Evolutionary conservation across 92 coral and sea anemone species (phyloP), one percentile per base, ranked within the genome.

Genomic region (Scolanthus callimorphus): DNA sequence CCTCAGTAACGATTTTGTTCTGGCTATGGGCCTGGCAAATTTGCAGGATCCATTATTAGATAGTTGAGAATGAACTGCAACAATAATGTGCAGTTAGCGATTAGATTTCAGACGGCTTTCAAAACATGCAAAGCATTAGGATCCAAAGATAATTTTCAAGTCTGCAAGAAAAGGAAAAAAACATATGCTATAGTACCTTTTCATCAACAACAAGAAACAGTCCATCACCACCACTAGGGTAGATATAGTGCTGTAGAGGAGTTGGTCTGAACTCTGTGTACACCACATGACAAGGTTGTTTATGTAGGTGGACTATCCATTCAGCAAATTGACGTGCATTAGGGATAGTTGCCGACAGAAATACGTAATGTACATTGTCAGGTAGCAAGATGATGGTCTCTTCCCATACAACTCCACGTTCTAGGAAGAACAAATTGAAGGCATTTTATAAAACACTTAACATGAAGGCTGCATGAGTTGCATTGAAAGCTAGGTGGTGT

Each of bases 341-440:
- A 3, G 98, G 98, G 43, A 92, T 92, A 17, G 98, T 92, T 11
- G 98, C 98, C 12, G 98, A 92, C 51, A 92, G 69, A 69, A 92
- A 92, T 31, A 92, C 98, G 37, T 88, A 92, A 60, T 92, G 98
- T 10, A 92, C 96, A 80, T 92, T 92, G 62, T 92, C 98, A 29
- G 98, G 98, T 29, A 92, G 39, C 20, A 92, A 77, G 30, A 92
- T 92, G 44, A 92, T 92, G 13, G 98, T 92, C 43, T 92, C 98
- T 60, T 92, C 98, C 98, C 98, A 92, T 3, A 92, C 98, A 19
- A 92, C 98, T 39, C 98, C 98, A 39, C 98, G 87, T 70, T 92
- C 98, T 92, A 49, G 25, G 21, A 61, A 70, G 20, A 31, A 62
- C 8, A 43, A 26, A 6, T 34, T 34, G 15, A 34, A 6, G 15